These are phyloP conservation scores for Leucania comma DNA, from an alignment of 2,888 invertebrate genomes.

Conservation along the genomic window DNA sequence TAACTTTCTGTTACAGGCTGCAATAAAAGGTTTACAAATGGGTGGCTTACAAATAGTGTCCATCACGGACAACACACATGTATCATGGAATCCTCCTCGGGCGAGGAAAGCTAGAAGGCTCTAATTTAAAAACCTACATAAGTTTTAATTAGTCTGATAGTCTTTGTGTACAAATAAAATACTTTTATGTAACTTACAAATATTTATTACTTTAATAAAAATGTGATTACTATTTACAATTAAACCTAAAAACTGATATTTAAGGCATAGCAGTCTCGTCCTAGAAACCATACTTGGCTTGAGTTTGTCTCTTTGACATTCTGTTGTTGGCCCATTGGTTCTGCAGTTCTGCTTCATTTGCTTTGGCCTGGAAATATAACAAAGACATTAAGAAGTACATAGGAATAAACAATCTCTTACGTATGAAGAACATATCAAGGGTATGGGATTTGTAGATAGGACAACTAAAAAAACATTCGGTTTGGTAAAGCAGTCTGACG, in stretches of 20 bases:
- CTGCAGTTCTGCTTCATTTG: constrained; percentile 97
- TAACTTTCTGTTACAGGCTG: constrained; percentile 91
- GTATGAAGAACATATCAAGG: too few relatives aligned
- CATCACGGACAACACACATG: constrained; percentile 97
- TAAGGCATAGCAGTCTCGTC: background rate
- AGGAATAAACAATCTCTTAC: too few relatives aligned
- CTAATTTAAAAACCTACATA: constrained; percentile 84
- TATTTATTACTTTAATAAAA: constrained; percentile 46
- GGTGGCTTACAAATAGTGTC: constrained; percentile 97
- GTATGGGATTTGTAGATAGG: too few relatives aligned
- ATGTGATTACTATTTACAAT: constrained; percentile 41
- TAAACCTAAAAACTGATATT: background rate
- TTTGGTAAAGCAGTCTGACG: too few relatives aligned
- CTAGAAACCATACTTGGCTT: constrained; percentile 98
- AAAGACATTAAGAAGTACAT: background rate
- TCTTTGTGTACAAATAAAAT: constrained; percentile 58
- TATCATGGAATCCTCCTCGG: constrained; percentile 95
- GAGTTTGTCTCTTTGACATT: constrained; percentile 96
- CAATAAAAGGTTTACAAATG: constrained; percentile 98
- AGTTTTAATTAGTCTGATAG: constrained; percentile 51
- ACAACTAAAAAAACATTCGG: too few relatives aligned
- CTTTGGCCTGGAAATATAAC: constrained; percentile 94
- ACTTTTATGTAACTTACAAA: constrained; percentile 32
- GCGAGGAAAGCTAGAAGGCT: constrained; percentile 96
- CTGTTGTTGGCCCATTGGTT: constrained; percentile 98